Base-by-base conservation (phyloP, 2,797 vertebrate genomes). In the Bradypodion ventrale region DNA sequence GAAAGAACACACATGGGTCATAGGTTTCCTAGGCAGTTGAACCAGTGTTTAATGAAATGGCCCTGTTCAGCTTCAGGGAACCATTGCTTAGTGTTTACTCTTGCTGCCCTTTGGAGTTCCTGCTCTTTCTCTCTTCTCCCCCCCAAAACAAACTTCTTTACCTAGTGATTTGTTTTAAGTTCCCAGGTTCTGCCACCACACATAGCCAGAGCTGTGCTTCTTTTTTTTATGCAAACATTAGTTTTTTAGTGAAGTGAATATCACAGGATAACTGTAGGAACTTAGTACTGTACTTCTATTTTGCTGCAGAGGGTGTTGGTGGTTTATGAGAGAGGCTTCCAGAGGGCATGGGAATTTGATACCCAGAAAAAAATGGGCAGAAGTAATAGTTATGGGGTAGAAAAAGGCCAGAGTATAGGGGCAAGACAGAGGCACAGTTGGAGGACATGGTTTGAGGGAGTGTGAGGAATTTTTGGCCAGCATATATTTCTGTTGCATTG, bases 271-370 rank as follows among this genome's bases (percentile, higher is more conserved):
- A 27, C 9, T 69, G 35, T 32, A 40, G 6, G 29, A 74, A 23
- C 56, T 44, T 37, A 32, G 82, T 9, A 49, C n/a, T n/a, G n/a
- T n/a, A n/a, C 13, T n/a, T 60, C 40, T n/a, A 5, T 74, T 27
- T 29, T 40, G 32, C 10, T 77, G 49, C 8, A 42, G 23, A 37
- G 42, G 69, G 74, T 27, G 35, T 59, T 69, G 59, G 37, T 12
- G 62, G 37, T 68, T 83, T 52, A 42, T 75, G 46, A 40, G 32
- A 68, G 35, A 83, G 82, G 63, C 46, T 74, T 76, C 49, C 63
- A 77, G 76, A 83, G 74, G 74, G 44, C 59, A 75, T 83, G 81
- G 62, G 73, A 83, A 83, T 83, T 13, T 42, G 46, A 76, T 76
- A 35, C 62, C 62, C 73, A 83, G 44, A 35, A 8, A 29, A n/a